Conservation (phyloP, 1,140 invertebrate genomes). For the Neodiprion virginianus region DNA sequence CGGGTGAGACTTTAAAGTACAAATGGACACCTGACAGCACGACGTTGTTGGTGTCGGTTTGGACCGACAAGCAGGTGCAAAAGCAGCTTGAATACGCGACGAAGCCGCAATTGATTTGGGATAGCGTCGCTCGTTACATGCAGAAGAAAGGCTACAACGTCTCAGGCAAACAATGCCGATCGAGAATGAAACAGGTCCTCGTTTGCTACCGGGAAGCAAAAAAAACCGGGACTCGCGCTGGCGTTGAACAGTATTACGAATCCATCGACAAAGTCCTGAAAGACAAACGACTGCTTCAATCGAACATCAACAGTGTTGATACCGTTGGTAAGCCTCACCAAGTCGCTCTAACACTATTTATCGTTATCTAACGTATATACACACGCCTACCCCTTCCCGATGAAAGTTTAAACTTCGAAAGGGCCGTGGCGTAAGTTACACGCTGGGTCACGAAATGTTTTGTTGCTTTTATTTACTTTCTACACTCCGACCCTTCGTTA, state of each 20-base stretch:
- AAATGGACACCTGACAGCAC: slow-evolving; percentile 61
- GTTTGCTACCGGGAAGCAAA: slow-evolving; percentile 59
- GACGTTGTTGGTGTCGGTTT: slow-evolving; percentile 54
- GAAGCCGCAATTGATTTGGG: slow-evolving; percentile 57
- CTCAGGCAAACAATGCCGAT: slow-evolving; percentile 54
- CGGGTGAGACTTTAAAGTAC: slow-evolving; percentile 48
- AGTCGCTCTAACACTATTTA: neutral
- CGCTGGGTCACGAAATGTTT: too few relatives aligned
- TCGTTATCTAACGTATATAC: neutral
- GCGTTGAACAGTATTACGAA: slow-evolving; percentile 58
- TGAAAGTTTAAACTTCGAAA: too few relatives aligned
- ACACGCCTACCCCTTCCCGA: too few relatives aligned
- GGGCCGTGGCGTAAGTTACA: too few relatives aligned
- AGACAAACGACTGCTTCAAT: slow-evolving; percentile 38
- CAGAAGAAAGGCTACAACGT: slow-evolving; percentile 59
- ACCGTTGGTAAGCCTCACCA: slow-evolving; percentile 49
- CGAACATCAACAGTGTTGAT: slow-evolving; percentile 45
- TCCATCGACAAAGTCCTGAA: slow-evolving; percentile 54
- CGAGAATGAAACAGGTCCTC: slow-evolving; percentile 57
- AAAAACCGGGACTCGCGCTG: slow-evolving; percentile 47
- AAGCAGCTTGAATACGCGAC: slow-evolving; percentile 52
- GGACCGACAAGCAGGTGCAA: slow-evolving; percentile 59
- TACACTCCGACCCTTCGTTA: too few relatives aligned
- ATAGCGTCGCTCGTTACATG: slow-evolving; percentile 57
- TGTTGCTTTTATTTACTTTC: too few relatives aligned